Evolutionary conservation across 2,113 vertebrate genomes (phyloP).

Genomic region (Aegithalos caudatus): DNA sequence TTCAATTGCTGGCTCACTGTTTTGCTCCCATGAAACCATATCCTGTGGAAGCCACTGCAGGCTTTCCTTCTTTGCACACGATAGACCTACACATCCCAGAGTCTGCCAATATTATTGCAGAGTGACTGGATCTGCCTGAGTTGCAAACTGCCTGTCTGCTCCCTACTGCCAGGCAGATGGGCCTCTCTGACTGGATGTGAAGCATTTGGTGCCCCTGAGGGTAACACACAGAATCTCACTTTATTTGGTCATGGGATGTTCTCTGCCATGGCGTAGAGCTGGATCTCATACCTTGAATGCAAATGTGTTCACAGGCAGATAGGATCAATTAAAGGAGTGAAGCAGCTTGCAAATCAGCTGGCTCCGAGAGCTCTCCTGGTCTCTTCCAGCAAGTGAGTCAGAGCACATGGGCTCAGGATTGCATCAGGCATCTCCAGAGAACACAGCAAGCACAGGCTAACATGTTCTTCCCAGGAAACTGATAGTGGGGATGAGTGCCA

Average conservation of each 20-base stretch:
- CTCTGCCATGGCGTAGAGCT: background rate
- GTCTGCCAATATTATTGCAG: background rate
- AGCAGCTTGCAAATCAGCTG: background rate
- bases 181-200: fast-evolving
- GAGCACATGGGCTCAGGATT: background rate
- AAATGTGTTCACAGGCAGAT: background rate
- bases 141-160: background rate
- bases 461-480: background rate
- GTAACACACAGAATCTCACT: background rate
- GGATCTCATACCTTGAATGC: background rate
- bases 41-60: background rate
- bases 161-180: background rate
- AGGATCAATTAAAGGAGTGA: background rate
- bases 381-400: background rate
- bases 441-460: background rate
- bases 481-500: background rate
- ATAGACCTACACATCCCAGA: background rate
- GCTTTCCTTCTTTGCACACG: background rate
- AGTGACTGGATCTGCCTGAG: background rate
- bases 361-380: background rate
- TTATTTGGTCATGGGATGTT: background rate
- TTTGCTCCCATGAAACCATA: background rate
- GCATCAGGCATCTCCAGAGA: background rate
- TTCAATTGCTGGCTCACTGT: background rate
- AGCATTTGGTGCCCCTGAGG: background rate